phyloP scores from a whole-genome alignment of 1,140 invertebrate species.

The Bombus huntii region DNA sequence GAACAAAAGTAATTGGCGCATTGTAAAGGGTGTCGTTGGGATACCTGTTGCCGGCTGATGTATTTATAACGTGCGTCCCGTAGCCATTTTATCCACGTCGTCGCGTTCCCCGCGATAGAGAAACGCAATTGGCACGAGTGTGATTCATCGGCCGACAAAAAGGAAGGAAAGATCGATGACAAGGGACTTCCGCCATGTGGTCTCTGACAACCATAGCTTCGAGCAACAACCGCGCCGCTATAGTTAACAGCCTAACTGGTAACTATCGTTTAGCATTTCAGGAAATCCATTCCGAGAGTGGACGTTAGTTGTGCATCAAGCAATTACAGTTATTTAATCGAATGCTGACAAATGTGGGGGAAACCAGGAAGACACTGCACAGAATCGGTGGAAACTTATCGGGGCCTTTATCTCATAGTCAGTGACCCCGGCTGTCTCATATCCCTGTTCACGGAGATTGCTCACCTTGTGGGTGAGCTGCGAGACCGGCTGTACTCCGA shows the following conservation, averaged over 20 bases:
- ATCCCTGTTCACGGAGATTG: constrained; percentile 22
- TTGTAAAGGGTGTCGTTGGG: constrained; percentile 16
- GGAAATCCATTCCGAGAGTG: neutral
- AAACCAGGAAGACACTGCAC: neutral
- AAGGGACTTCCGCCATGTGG: neutral
- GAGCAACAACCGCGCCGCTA: neutral
- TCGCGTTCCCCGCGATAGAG: neutral
- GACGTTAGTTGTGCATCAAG: neutral
- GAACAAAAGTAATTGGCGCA: constrained; percentile 46
- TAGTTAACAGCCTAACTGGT: neutral
- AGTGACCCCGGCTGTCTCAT: neutral
- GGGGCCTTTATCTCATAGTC: too few relatives aligned
- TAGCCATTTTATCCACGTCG: neutral
- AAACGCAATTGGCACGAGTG: constrained; percentile 1
- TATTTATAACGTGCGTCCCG: constrained; percentile 22
- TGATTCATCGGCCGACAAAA: neutral
- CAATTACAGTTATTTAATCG: neutral
- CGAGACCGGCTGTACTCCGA: constrained; percentile 65
- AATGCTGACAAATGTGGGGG: too few relatives aligned
- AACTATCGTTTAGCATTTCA: neutral
- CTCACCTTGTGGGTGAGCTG: constrained; percentile 74
- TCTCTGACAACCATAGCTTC: neutral
- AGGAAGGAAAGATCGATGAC: neutral
- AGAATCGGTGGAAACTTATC: constrained; percentile 15
- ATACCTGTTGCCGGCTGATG: constrained; percentile 33